These are phyloP conservation scores for Apamea anceps DNA, from an alignment of 2,888 invertebrate species.

Conservation along the genomic window DNA sequence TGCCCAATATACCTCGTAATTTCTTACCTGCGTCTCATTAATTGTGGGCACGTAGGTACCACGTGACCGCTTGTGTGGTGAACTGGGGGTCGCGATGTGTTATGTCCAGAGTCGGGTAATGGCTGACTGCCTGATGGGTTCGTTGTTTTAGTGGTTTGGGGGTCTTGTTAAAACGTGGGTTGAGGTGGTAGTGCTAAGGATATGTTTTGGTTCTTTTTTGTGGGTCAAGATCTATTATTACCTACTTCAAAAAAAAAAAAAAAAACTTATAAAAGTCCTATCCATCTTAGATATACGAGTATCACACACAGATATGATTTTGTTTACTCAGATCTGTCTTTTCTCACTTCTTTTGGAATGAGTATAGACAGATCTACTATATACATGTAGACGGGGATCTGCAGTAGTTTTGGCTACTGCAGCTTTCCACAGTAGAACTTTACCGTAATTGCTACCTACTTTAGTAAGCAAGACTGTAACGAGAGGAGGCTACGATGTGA, in stretches of 20 bases:
- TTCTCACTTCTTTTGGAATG: not conserved
- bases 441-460: not conserved
- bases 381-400: not conserved
- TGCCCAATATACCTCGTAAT: constrained; percentile 73
- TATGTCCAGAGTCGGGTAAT: constrained; percentile 66
- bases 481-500: not conserved
- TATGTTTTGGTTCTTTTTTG: not conserved
- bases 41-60: constrained; percentile 83
- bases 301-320: not conserved
- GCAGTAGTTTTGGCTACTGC: not conserved
- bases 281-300: not conserved
- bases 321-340: not conserved
- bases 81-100: constrained; percentile 67
- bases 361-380: not conserved
- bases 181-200: constrained; percentile 22
- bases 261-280: not conserved
- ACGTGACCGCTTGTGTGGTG: constrained; percentile 74
- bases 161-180: constrained; percentile 29
- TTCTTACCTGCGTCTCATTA: constrained; percentile 84
- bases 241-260: not conserved
- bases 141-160: constrained; percentile 55
- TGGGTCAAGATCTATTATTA: not conserved
- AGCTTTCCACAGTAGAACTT: not conserved
- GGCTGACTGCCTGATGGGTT: constrained; percentile 59
- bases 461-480: not conserved